These are phyloP conservation scores for Hoplias malabaricus DNA, from an alignment of 2,113 vertebrate genomes.

Conservation along the genomic window DNA sequence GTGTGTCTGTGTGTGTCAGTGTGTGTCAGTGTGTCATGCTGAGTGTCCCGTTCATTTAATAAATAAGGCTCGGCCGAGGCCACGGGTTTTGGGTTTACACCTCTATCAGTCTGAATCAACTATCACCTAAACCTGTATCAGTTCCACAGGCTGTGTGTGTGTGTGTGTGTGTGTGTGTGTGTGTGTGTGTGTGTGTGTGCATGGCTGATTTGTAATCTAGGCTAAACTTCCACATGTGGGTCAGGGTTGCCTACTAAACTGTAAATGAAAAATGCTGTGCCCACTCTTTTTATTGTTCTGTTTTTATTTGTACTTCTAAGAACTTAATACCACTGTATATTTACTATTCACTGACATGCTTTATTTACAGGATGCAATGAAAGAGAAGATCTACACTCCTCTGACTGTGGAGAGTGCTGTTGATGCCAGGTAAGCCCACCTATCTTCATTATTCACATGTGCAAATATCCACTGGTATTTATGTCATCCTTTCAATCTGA, in stretches of 20 bases:
- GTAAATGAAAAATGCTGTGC: not conserved
- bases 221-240: not conserved
- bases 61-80: constrained; percentile 48
- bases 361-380: constrained; percentile 79
- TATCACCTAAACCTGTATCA: constrained; percentile 49
- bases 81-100: constrained; percentile 50
- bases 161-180: constrained; percentile 38
- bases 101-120: constrained; percentile 40
- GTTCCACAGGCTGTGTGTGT: constrained; percentile 29
- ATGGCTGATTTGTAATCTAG: constrained; percentile 1
- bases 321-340: no score
- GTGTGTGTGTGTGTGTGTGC: constrained; percentile 29
- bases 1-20: not conserved
- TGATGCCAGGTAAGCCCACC: constrained; percentile 86
- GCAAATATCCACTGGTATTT: no score
- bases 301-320: not conserved
- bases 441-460: not conserved
- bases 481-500: no score
- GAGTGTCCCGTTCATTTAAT: constrained; percentile 57
- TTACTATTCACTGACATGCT: not conserved
- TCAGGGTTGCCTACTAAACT: not conserved
- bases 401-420: constrained; percentile 92
- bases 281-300: not conserved
- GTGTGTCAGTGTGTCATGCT: constrained; percentile 42
- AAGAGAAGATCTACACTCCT: constrained; percentile 93